Conservation (phyloP, 2,113 vertebrate species). For the Todiramphus chloris region DNA sequence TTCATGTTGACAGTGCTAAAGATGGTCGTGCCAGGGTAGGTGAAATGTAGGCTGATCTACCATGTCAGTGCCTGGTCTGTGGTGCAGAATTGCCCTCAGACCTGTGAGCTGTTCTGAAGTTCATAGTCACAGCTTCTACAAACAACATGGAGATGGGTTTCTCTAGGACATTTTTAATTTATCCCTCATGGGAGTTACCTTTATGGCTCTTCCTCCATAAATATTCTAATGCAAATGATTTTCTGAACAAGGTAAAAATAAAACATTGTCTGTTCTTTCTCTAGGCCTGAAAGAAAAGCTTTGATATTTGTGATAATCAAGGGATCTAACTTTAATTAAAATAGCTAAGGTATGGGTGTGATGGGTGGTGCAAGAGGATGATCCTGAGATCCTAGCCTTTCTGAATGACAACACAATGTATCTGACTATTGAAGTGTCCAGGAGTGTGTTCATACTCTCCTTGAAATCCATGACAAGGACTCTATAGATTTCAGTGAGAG, state of each 20-base stretch:
- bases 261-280: neutral
- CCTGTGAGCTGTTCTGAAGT: neutral
- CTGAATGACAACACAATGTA: neutral
- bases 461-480: neutral
- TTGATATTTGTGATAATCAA: neutral
- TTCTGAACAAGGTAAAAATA: neutral
- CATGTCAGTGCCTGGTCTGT: neutral
- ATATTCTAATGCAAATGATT: neutral
- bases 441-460: neutral
- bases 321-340: neutral
- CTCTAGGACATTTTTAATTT: neutral
- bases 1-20: neutral
- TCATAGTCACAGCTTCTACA: neutral
- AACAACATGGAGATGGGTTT: neutral
- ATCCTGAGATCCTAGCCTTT: neutral
- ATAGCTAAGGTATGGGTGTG: neutral
- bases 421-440: neutral
- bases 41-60: neutral
- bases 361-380: neutral
- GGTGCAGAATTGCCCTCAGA: neutral
- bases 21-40: neutral
- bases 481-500: neutral
- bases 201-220: neutral
- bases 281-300: neutral
- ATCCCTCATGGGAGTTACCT: neutral